These are phyloP conservation scores for Pangasianodon gigas DNA, from an alignment of 2,113 vertebrate genomes.

Conservation along the genomic window DNA sequence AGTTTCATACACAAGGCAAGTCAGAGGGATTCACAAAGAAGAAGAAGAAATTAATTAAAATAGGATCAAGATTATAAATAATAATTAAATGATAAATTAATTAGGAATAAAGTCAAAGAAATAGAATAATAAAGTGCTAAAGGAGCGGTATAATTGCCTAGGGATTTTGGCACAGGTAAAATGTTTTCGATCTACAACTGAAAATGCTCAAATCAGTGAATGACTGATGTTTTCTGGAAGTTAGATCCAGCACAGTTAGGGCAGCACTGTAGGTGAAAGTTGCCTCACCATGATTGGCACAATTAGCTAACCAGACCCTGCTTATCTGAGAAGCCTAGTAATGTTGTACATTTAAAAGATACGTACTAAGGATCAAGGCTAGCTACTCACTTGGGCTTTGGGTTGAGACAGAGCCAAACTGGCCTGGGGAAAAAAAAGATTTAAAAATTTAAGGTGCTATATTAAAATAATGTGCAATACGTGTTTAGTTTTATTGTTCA, in stretches of 20 bases:
- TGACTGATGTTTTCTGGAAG: neutral
- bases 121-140: neutral
- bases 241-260: neutral
- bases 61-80: neutral
- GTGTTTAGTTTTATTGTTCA: neutral
- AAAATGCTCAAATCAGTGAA: neutral
- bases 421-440: conserved; percentile 10
- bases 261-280: neutral
- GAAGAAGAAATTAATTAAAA: neutral
- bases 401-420: conserved; percentile 8
- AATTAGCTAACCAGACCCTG: neutral
- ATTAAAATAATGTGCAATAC: neutral
- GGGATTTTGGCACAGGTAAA: neutral
- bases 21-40: too few relatives aligned
- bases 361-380: neutral
- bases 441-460: neutral
- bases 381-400: conserved; percentile 38
- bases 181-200: neutral
- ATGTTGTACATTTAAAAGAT: neutral
- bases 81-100: neutral
- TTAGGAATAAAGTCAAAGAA: neutral
- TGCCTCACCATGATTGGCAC: neutral
- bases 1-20: neutral
- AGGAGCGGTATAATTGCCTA: neutral
- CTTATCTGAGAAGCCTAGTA: neutral